Conservation (phyloP, 2,113 vertebrate genomes). For the Ailuropoda melanoleuca region DNA sequence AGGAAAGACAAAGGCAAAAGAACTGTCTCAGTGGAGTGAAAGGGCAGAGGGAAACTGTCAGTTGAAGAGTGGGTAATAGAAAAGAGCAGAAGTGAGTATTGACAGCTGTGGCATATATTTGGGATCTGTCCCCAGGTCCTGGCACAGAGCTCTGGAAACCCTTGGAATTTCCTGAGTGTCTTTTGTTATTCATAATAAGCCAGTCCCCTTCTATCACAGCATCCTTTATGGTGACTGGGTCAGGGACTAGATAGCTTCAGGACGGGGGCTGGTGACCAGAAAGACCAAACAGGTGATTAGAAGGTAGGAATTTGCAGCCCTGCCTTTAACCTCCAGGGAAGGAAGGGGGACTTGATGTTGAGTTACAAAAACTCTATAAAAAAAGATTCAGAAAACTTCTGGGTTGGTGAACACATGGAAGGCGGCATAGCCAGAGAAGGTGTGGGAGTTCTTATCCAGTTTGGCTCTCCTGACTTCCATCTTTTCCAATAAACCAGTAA, state of each 20-base stretch:
- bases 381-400: too few relatives aligned
- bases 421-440: accelerated
- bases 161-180: background rate
- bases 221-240: background rate
- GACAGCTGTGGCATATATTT: background rate
- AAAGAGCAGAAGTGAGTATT: background rate
- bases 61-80: background rate
- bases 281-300: background rate
- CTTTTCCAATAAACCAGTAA: background rate
- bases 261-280: background rate
- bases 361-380: background rate
- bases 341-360: background rate
- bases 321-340: accelerated
- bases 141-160: background rate
- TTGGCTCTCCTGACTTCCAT: background rate
- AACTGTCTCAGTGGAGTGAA: background rate
- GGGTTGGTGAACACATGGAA: background rate
- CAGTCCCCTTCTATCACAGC: background rate
- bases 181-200: background rate
- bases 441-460: too few relatives aligned
- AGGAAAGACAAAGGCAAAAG: background rate
- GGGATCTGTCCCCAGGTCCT: too few relatives aligned
- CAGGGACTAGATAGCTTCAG: background rate
- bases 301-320: background rate
- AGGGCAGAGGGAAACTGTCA: background rate